Percentiles rank a stretch among this genome's conserved stretches.
phyloP scores from a whole-genome alignment of 2,113 vertebrate species.

The Lampris megalopsis region DNA sequence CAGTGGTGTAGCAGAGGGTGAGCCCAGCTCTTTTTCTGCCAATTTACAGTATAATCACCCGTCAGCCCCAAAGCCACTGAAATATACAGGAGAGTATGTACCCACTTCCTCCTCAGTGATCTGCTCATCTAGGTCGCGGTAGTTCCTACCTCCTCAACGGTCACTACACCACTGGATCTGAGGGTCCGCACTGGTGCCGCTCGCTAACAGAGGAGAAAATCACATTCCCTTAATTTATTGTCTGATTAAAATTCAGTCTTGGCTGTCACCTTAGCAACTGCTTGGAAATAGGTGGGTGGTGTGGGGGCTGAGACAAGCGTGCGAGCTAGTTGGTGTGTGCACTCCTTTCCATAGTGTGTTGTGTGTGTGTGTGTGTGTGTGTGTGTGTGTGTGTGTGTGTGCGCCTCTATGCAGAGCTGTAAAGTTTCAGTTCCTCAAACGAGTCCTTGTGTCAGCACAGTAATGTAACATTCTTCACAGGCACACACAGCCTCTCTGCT shows the following conservation, averaged over 20 bases:
- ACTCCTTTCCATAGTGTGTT: neutral
- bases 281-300: slow-evolving; percentile 81
- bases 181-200: slow-evolving; percentile 38
- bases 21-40: too few relatives aligned
- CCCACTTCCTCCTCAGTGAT: too few relatives aligned
- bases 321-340: slow-evolving; percentile 62
- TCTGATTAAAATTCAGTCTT: slow-evolving; percentile 85
- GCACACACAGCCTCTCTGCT: slow-evolving; percentile 57
- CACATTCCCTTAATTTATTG: slow-evolving; percentile 79
- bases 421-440: slow-evolving; percentile 66
- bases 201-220: slow-evolving; percentile 75
- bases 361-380: slow-evolving; percentile 45
- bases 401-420: slow-evolving; percentile 52
- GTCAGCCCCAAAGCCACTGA: too few relatives aligned
- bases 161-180: neutral
- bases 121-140: too few relatives aligned
- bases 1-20: too few relatives aligned
- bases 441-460: slow-evolving; percentile 52
- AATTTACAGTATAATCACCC: too few relatives aligned
- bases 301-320: slow-evolving; percentile 80
- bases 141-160: too few relatives aligned
- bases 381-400: slow-evolving; percentile 36
- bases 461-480: slow-evolving; percentile 56
- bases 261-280: slow-evolving; percentile 86
- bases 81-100: too few relatives aligned